phyloP scores from a whole-genome alignment of 2,888 invertebrate genomes.

The Bombyx huttoni region DNA sequence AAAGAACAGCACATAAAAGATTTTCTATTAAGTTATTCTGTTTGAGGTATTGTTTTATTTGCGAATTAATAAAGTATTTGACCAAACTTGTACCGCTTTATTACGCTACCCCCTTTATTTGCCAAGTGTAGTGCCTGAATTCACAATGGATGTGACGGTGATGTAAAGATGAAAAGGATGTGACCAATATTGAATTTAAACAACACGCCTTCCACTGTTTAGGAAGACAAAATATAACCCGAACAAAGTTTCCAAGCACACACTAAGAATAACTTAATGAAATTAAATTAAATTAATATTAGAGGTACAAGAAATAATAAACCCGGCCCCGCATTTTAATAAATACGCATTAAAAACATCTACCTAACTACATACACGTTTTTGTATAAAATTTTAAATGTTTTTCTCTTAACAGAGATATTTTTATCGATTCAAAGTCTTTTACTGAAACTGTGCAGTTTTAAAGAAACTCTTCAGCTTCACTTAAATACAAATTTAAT shows the following conservation, averaged over 20 bases:
- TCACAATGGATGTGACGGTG: no score
- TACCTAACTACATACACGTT: conserved; percentile 65
- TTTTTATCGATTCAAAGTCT: not conserved
- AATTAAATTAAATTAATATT: conserved; percentile 17
- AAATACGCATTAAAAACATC: conserved; percentile 48
- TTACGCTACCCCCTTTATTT: no score
- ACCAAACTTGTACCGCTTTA: no score
- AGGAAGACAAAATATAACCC: not conserved
- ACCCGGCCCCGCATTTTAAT: conserved; percentile 45
- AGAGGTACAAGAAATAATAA: conserved; percentile 33
- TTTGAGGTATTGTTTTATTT: no score
- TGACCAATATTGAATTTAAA: not conserved
- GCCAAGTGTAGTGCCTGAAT: no score
- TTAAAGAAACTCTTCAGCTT: not conserved
- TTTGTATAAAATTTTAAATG: conserved; percentile 64
- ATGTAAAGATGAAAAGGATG: no score
- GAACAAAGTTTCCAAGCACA: not conserved
- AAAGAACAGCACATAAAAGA: no score
- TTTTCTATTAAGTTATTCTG: no score
- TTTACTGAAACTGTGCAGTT: not conserved
- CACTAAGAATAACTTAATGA: conserved; percentile 2
- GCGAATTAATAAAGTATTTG: no score
- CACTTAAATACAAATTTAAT: not conserved
- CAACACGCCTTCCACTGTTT: not conserved
- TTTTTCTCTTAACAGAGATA: conserved; percentile 16